Evolutionary conservation across 2,797 vertebrate species (phyloP), one percentile per base, ranked within the genome.

Genomic region (Hydrocynus forskahlii): DNA sequence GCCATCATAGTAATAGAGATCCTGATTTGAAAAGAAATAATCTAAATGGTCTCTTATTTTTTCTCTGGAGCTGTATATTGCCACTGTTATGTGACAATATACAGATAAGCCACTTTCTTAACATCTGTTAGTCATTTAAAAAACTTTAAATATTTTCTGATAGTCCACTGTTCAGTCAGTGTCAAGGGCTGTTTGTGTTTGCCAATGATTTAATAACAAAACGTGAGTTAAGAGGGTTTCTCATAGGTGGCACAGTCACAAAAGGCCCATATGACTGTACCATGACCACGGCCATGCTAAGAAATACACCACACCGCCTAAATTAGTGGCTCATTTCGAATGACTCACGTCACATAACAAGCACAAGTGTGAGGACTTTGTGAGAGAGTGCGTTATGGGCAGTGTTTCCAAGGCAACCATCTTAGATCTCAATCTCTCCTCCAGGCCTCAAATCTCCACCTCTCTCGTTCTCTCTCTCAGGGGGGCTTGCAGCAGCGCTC

Each of bases 371-470:
- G n/a, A 75, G 13, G 67, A 54, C 81, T 82, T 84, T 48, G 45
- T 72, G 23, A 74, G 62, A 80, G 48, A 52, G 59, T 72, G 52
- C 66, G 66, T 81, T 79, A 81, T 45, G 45, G 69, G 64, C 76
- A 55, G 57, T 16, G 81, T 87, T 82, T 75, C 86, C 84, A 82
- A 50, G 86, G 86, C 71, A 87, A 84, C 86, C 29, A 82, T 82
- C 78, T 80, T 52, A 85, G 82, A 82, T 83, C 69, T 82, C 79
- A 73, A 85, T 85, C 82, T 76, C 68, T 83, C 64, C 68, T 78
- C 70, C 50, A 76, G 19, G 77, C 69, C 81, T 73, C 52, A 81
- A 78, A 81, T 85, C 81, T 85, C 80, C 73, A 81, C 63, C 59
- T 85, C 74, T 57, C 73, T 80, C 74, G 21, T 62, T 25, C 55